A percentile compares a stretch with the other conserved stretches of the same genome.
Conservation (phyloP, 2,888 invertebrate species). For the Megaustenia siamemsis region DNA sequence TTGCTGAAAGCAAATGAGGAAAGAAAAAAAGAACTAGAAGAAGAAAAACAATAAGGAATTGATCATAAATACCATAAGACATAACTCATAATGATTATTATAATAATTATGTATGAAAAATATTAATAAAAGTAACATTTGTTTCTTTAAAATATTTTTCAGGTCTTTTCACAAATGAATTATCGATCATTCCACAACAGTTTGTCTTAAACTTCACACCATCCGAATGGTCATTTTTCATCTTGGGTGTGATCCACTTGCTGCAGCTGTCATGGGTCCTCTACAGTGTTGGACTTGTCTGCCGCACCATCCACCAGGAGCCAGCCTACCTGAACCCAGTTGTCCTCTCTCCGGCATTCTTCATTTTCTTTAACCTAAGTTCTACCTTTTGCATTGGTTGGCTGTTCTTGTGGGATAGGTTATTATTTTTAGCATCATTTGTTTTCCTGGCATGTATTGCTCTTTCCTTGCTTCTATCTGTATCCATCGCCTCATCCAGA, state of each 20-base stretch:
- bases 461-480: constrained; percentile 66
- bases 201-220: constrained; percentile 73
- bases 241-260: constrained; percentile 72
- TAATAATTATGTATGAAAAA: no score
- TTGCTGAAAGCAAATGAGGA: no score
- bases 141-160: no score
- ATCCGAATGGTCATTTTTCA: constrained; percentile 74
- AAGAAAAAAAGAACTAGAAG: no score
- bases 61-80: no score
- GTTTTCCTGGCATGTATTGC: constrained; percentile 63
- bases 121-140: no score
- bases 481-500: constrained; percentile 64
- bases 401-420: constrained; percentile 74
- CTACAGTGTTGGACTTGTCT: constrained; percentile 69
- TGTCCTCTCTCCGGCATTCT: constrained; percentile 67
- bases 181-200: constrained; percentile 68
- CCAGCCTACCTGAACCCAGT: constrained; percentile 70
- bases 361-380: constrained; percentile 66
- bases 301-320: constrained; percentile 63
- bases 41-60: no score
- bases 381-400: constrained; percentile 70
- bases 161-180: constrained; percentile 69
- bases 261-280: constrained; percentile 72
- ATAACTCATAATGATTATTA: no score
- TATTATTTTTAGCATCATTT: constrained; percentile 65